These are phyloP conservation scores for Hyperoplus lanceolatus DNA, from an alignment of 2,797 vertebrate species.

Conservation along the genomic window DNA sequence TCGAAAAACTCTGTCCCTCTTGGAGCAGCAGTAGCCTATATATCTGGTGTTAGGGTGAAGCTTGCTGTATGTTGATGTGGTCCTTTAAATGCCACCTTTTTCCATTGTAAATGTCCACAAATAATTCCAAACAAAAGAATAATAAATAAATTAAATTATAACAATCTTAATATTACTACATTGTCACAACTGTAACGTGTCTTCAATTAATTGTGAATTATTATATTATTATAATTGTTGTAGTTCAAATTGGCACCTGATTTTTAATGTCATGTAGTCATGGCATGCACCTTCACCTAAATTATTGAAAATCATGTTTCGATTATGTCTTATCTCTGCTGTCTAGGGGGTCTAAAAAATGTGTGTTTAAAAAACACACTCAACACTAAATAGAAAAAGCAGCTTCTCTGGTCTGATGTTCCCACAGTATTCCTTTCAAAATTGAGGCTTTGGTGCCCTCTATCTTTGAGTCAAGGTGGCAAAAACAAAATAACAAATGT, in stretches of 20 bases:
- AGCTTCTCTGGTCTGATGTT: constrained; percentile 19
- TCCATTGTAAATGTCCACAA: too few relatives aligned
- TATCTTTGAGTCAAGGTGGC: constrained; percentile 54
- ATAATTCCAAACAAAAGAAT: too few relatives aligned
- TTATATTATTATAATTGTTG: not conserved
- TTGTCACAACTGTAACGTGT: too few relatives aligned
- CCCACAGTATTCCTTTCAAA: constrained; percentile 47
- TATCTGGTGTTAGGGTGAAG: constrained; percentile 44
- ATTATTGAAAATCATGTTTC: too few relatives aligned
- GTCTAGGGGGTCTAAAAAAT: too few relatives aligned
- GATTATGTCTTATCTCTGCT: too few relatives aligned
- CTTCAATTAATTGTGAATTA: not conserved
- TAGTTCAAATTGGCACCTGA: not conserved
- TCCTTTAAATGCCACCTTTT: not conserved
- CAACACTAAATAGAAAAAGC: constrained; percentile 37
- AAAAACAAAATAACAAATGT: constrained; percentile 1
- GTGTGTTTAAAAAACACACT: constrained; percentile 7
- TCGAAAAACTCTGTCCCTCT: constrained; percentile 64
- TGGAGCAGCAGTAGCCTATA: constrained; percentile 30
- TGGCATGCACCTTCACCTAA: not conserved
- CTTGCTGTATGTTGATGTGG: constrained; percentile 25
- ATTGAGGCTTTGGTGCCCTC: constrained; percentile 81
- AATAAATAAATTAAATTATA: too few relatives aligned
- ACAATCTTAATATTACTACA: too few relatives aligned
- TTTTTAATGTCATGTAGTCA: not conserved